Evolutionary conservation across 2,888 invertebrate genomes (phyloP), one percentile per base, ranked within the genome.

Genomic region (Cantharis rustica): DNA sequence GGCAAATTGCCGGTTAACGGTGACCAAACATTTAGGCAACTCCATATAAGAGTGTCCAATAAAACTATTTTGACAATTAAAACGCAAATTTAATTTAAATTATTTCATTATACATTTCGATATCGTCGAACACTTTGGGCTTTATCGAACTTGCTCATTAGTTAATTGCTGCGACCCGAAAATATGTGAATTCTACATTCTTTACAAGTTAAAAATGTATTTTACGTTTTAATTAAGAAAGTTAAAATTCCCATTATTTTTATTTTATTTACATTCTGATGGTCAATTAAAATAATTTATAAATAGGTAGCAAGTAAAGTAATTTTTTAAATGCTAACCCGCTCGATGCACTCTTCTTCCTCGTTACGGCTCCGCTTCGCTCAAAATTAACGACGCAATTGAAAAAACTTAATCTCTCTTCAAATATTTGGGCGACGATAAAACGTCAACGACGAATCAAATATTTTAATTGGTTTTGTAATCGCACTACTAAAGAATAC

Each of bases 1-100:
- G 72, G 66, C 72, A 66, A 71, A 72, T 66, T 23, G 66, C 10
- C 66, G 66, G 27, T 66, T 72, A 72, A 72, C 72, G 72, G 72
- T 72, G 66, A 31, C 47, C 47, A 47, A 47, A 47, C 47, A 47
- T 47, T 47, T 47, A 47, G 47, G 47, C 47, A 47, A 47, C n/a
- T 47, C 47, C 47, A 2, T 47, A 47, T 47, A 47, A n/a, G 31
- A 31, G 47, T 47, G n/a, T 47, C 47, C 47, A 47, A 47, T 47
- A 47, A 47, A 47, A 47, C 47, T 47, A 47, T 47, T 47, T 47
- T 47, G 47, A 47, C 47, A 47, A 47, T 47, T 47, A 47, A 47
- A n/a, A 47, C 47, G 47, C 47, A 47, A 47, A 47, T 47, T 47
- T 47, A 47, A 47, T 47, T 47, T 47, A 47, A 47, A 47, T 47